Base-by-base conservation (phyloP, 2,797 vertebrate genomes). In the Falco concolor region DNA sequence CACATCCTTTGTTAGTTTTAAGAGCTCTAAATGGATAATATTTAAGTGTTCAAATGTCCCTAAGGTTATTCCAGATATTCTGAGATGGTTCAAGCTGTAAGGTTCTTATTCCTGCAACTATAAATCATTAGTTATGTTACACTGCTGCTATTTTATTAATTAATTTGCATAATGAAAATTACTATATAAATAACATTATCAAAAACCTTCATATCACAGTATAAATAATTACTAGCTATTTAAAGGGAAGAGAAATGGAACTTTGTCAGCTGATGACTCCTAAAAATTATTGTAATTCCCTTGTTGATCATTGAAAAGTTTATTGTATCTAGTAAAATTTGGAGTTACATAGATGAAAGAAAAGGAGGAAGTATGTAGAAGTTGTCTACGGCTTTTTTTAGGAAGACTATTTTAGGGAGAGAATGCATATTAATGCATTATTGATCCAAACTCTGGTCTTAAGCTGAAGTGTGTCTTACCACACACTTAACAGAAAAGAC, bases 101-200 rank as follows among this genome's bases (percentile, higher is more conserved):
- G 83, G 40, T 95, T 97, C 84, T 96, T 54, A 80, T 96, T 97
- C 92, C 49, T 94, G 65, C 63, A 94, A 86, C 81, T 81, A 89
- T 96, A 96, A 97, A 86, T 96, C 90, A 96, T 64, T 94, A 82
- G 44, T 72, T 89, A 38, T 88, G 50, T 87, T 91, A 91, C 77
- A 56, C 27, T 77, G 80, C 54, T 92, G 61, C 38, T 96, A 87
- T 95, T 97, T 97, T 96, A 90, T 85, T 90, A 80, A 92, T 97
- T 96, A 94, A 97, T 96, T 97, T 97, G 88, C 92, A 95, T 96
- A 97, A 97, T 97, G 64, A 95, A 96, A 95, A 96, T 92, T 69
- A 38, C 86, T 94, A 90, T 95, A 96, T 96, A 97, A 97, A 98
- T 97, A 98, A 95, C 64, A 49, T 91, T 94, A 94, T 85, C 49